Conservation (phyloP, 2,888 invertebrate genomes). For the Andrena bicolor region DNA sequence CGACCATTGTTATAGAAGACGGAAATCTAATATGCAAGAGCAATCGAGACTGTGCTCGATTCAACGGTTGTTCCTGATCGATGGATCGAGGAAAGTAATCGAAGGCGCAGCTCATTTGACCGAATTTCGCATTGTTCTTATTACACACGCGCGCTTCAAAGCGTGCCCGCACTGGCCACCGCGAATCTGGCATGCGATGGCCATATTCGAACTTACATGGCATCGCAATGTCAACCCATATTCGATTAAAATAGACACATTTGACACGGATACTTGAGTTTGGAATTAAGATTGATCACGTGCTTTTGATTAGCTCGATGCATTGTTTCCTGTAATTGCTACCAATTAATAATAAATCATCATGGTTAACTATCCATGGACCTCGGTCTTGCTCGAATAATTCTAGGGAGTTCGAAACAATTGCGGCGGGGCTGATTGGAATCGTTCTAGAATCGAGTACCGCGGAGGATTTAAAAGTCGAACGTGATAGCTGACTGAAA, state of each 20-base stretch:
- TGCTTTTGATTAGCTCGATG: background rate
- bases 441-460: constrained; percentile 24
- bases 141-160: constrained; percentile 36
- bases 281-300: constrained; percentile 5
- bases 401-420: constrained; percentile 11
- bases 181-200: constrained; percentile 56
- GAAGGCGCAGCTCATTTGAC: constrained; percentile 37
- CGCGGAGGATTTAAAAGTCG: background rate
- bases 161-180: constrained; percentile 27
- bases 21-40: background rate
- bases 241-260: constrained; percentile 61
- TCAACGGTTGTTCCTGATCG: constrained; percentile 17
- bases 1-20: background rate
- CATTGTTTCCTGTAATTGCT: background rate
- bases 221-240: constrained; percentile 71
- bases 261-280: constrained; percentile 43
- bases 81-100: constrained; percentile 50
- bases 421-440: constrained; percentile 18
- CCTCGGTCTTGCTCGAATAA: constrained; percentile 6
- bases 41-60: background rate
- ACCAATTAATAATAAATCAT: constrained; percentile 39
- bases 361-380: constrained; percentile 19
- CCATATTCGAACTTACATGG: constrained; percentile 63
- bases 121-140: constrained; percentile 47
- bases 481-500: background rate